Conservation (phyloP, 2,113 vertebrate species). For the Cyprinodon tularosa region DNA sequence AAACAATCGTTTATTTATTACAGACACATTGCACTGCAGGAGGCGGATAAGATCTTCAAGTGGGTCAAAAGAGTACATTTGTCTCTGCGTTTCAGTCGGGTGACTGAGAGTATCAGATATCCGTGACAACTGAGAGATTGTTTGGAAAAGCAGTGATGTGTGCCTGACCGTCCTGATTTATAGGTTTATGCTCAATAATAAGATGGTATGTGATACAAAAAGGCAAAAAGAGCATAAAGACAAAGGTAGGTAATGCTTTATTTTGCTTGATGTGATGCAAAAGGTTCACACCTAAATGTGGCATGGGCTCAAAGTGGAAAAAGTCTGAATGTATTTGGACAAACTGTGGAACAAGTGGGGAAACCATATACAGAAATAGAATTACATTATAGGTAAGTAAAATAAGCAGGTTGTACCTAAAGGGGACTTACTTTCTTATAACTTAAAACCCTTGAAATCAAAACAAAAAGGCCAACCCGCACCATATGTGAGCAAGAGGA, state of each 20-base stretch:
- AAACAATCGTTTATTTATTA: conserved; percentile 73
- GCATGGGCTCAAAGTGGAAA: conserved; percentile 31
- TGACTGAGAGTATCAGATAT: conserved; percentile 73
- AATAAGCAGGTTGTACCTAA: conserved; percentile 82
- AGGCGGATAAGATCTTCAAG: conserved; percentile 67
- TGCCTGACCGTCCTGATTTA: conserved; percentile 64
- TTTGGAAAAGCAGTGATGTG: conserved; percentile 62
- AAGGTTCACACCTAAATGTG: conserved; percentile 16
- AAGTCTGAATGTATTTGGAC: conserved; percentile 39
- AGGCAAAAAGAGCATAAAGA: conserved; percentile 17
- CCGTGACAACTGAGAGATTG: conserved; percentile 64
- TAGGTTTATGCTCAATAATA: conserved; percentile 58
- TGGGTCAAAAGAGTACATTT: conserved; percentile 58
- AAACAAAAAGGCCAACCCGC: conserved; percentile 81
- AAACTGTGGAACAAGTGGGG: conserved; percentile 27
- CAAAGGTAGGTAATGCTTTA: conserved; percentile 1
- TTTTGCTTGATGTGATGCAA: conserved; percentile 21
- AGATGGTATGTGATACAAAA: conserved; percentile 17
- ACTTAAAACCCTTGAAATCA: conserved; percentile 80
- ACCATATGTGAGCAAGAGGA: conserved; percentile 81
- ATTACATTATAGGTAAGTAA: conserved; percentile 78
- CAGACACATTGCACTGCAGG: conserved; percentile 65
- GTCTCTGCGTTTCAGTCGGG: conserved; percentile 42
- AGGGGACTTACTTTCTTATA: conserved; percentile 80
- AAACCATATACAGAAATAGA: conserved; percentile 71